Base-by-base conservation (phyloP, 2,888 invertebrate genomes). In the Meghimatium bilineatum region DNA sequence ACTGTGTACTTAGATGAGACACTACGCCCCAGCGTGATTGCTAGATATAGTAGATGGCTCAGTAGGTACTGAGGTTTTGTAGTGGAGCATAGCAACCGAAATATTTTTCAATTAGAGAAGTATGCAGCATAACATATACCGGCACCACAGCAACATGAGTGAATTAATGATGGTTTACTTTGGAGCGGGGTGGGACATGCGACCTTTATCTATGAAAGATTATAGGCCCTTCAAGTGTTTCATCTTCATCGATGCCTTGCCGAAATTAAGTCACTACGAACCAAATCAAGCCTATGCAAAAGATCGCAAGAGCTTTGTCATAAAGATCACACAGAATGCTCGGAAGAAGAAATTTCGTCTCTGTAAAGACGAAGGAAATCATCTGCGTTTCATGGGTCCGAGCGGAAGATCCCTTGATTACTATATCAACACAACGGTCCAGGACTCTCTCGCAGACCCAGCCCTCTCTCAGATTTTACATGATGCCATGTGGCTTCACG, bases 391-490 rank as follows among this genome's bases (percentile, higher is more conserved):
- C 63, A n/a, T 2, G 12, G 63, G 69, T 34, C 36, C 69, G 20
- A 20, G 20, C 6, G 69, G 69, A 1, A 5, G 69, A 14, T 17
- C 34, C 20, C 69, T 69, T 3, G 69, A 69, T 5, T 69, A 69
- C 20, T 20, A 69, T 69, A 69, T 69, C 34, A 69, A 69, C 69
- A 69, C 69, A 69, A 69, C 69, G 69, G 69, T 69, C 69, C 12
- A 36, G 69, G n/a, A n/a, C n/a, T n/a, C n/a, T n/a, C n/a, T n/a
- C n/a, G n/a, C 1, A 36, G 36, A 20, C 69, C 69, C 69, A 2
- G 20, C 6, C 8, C 34, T 69, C 20, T 5, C 69, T 36, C 34
- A 17, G 10, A 20, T 14, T 69, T 36, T 69, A 12, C 69, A 32
- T 69, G 20, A 17, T 1, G 69, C 69, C 1, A 69, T 5, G 6